Evolutionary conservation across 2,113 vertebrate genomes (phyloP), one percentile per base, ranked within the genome.

Genomic region (Hemichromis elongatus): DNA sequence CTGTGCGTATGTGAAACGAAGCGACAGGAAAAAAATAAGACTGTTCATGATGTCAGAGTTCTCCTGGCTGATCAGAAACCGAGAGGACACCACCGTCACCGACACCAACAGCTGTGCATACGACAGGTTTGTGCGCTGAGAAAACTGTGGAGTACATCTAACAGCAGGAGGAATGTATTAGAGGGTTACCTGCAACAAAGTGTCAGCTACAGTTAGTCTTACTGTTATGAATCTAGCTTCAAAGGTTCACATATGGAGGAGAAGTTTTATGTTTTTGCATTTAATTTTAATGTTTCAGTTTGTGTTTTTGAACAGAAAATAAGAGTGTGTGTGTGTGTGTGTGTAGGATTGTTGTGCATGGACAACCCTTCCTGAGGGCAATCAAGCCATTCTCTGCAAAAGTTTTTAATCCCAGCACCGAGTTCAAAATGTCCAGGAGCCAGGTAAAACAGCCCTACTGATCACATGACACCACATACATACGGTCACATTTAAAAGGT

Each of bases 51-150:
- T 83, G 3, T 14, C 75, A 0, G 63, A 4, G 0, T 95, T 94
- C 80, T 83, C 42, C 18, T 95, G 94, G 94, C 56, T 95, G 85
- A 95, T 95, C 7, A 26, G 57, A 47, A 92, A 94, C 90, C 52
- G 59, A 88, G 84, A 55, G 57, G 95, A 95, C 91, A 94, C 94
- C 7, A 94, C 93, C 3, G 61, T 89, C 77, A 30, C 4, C 0
- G 88, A 90, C 1, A 0, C 3, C 4, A 93, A 86, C 57, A 82
- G 2, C 89, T 95, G 95, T 35, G 55, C 94, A 0, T 95, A 92
- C 7, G 94, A 95, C 90, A 90, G 95, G 95, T 95, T 9, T 0
- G 89, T 1, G 89, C 37, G 52, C 55, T 8, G 2, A 28, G 13
- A 12, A 7, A 11, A 11, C 66, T 45, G 19, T 21, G 21, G 33